phyloP scores from a whole-genome alignment of 2,888 invertebrate species.

The Brachyptera putata region DNA sequence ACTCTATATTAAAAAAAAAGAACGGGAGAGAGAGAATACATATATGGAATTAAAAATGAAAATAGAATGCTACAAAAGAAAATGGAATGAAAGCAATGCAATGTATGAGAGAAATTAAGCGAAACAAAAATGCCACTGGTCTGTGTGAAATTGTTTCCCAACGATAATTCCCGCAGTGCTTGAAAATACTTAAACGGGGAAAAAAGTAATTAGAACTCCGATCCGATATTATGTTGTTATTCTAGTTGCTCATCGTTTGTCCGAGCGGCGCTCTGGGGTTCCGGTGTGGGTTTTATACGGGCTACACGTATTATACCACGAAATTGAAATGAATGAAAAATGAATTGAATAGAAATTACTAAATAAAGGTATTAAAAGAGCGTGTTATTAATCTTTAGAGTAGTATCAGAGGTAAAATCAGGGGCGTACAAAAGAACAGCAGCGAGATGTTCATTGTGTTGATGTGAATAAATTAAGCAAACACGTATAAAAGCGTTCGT shows the following conservation, averaged over 20 bases:
- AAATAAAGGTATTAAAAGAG: conserved; percentile 3
- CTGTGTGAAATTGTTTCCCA: not conserved
- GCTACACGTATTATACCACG: not conserved
- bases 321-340: conserved; percentile 13
- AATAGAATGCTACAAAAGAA: not conserved
- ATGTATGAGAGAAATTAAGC: not conserved
- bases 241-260: not conserved
- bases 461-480: not conserved
- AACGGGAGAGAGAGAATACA: conserved; percentile 6
- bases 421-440: conserved; percentile 4
- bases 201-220: conserved; percentile 6
- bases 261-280: not conserved
- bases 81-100: not conserved
- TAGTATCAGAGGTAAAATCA: not conserved
- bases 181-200: conserved; percentile 11
- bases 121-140: not conserved
- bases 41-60: conserved; percentile 1
- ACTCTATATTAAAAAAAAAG: conserved; percentile 5
- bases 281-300: not conserved
- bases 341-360: not conserved
- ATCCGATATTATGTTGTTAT: too few relatives aligned
- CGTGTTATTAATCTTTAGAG: not conserved
- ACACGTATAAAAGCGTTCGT: not conserved
- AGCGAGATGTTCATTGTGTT: not conserved
- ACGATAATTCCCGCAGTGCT: not conserved